Conservation (phyloP, 2,888 invertebrate genomes). For the Hofmannophila pseudospretella region DNA sequence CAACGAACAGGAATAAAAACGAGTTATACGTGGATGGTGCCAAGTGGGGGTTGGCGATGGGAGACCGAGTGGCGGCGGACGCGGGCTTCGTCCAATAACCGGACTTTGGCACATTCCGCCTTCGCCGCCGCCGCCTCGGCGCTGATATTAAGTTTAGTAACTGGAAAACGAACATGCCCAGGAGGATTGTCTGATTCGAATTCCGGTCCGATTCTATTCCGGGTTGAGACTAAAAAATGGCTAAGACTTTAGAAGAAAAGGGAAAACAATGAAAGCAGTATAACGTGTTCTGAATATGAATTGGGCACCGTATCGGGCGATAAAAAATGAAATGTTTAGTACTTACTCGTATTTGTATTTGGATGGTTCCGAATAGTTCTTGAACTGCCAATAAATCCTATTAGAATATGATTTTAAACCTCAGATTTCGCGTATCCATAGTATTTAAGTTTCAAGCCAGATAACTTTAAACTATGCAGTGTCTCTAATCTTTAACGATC, state of each 20-base stretch:
- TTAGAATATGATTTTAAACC: too few species aligned
- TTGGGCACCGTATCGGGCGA: too few species aligned
- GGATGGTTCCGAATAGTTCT: too few species aligned
- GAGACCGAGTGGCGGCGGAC: slow-evolving; percentile 26
- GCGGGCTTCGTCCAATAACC: slow-evolving; percentile 21
- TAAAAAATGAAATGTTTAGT: too few species aligned
- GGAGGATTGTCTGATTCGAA: slow-evolving; percentile 10
- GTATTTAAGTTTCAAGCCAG: too few species aligned
- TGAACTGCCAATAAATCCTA: too few species aligned
- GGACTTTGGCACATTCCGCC: slow-evolving; percentile 30
- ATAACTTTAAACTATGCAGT: too few species aligned
- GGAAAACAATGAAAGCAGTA: neutral
- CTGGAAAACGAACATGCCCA: slow-evolving; percentile 11
- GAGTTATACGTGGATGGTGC: slow-evolving; percentile 20
- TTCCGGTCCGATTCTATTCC: slow-evolving; percentile 6
- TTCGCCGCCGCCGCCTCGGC: slow-evolving; percentile 12
- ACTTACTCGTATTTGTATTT: too few species aligned
- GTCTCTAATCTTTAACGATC: neutral
- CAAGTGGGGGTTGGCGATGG: slow-evolving; percentile 29
- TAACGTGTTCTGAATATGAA: neutral
- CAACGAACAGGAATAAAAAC: slow-evolving; percentile 23
- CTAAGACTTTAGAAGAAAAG: neutral
- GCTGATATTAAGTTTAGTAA: slow-evolving; percentile 23
- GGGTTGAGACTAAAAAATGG: slow-evolving; percentile 3
- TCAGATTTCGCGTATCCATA: too few species aligned